Base-by-base conservation (phyloP, 2,113 vertebrate genomes). In the Ornithorhynchus anatinus region DNA sequence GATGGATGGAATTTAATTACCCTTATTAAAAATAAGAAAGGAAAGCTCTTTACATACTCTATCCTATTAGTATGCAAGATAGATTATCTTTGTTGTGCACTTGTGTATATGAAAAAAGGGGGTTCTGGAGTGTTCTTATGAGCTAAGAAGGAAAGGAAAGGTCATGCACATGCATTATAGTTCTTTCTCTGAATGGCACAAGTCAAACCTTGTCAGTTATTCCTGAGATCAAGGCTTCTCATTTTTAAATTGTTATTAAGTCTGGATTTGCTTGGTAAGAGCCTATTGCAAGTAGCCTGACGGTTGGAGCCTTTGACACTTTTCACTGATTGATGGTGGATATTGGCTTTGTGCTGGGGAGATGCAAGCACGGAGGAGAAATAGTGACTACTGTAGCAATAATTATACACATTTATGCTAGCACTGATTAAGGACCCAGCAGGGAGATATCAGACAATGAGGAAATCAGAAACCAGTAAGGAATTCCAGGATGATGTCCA, bases 1-100 rank as follows among this genome's bases (percentile, higher is more conserved):
- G 37, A 72, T 65, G 77, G 80, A 85, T 69, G 39, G 88, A 88
- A 90, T 95, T 90, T 92, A 94, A 93, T 94, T 91, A 89, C 70
- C 78, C 79, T 78, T 91, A 90, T 91, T 92, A 91, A 89, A 92
- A 91, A 80, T 86, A 86, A 85, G 81, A 89, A 82, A 82, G 31
- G 35, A 58, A 64, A 44, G 20, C 70, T 84, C 65, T 87, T 87
- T 90, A 75, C 54, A 69, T 86, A 62, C 40, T 80, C 39, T 37
- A 45, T 70, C 17, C 17, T 14, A 45, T 92, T 91, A 85, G 29
- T 75, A 91, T 91, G 85, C 80, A 79, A 71, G 79, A 70, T 81
- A 76, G 53, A 82, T 88, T 82, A 75, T 86, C 73, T 88, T 86
- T 84, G 59, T 88, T 88, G 58, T 90, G 64, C 51, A 74, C 50